Conservation (phyloP, 2,888 invertebrate species). For the Dorcus hopei region DNA sequence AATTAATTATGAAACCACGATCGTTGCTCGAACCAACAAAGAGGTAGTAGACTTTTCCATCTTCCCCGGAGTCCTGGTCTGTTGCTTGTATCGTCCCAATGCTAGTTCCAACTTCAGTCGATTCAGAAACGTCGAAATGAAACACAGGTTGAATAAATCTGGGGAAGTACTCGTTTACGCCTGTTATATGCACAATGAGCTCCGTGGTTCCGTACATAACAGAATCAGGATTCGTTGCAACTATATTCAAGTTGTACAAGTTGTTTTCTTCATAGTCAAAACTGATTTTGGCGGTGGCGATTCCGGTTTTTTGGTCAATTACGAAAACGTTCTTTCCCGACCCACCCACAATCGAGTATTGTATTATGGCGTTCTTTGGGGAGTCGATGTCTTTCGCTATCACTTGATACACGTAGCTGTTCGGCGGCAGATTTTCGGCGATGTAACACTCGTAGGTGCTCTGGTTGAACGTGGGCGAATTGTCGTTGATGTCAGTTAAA, state of each 20-base stretch:
- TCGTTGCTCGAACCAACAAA: slow-evolving; percentile 91
- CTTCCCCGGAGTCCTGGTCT: slow-evolving; percentile 84
- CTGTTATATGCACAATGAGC: slow-evolving; percentile 73
- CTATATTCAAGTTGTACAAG: slow-evolving; percentile 69
- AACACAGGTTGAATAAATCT: slow-evolving; percentile 86
- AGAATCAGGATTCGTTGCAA: slow-evolving; percentile 85
- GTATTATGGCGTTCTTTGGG: slow-evolving; percentile 79
- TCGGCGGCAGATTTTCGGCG: slow-evolving; percentile 76
- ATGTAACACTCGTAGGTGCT: slow-evolving; percentile 73
- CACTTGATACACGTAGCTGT: slow-evolving; percentile 72
- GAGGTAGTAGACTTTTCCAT: slow-evolving; percentile 87
- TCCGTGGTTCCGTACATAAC: slow-evolving; percentile 72
- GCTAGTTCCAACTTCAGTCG: slow-evolving; percentile 78
- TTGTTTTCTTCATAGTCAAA: slow-evolving; percentile 88
- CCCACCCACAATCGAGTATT: slow-evolving; percentile 77
- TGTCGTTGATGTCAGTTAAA: slow-evolving; percentile 90
- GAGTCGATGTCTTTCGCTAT: slow-evolving; percentile 83
- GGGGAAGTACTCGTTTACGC: slow-evolving; percentile 86
- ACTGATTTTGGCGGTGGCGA: slow-evolving; percentile 68
- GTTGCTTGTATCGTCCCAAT: slow-evolving; percentile 86
- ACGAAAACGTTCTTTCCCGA: slow-evolving; percentile 71
- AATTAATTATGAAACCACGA: slow-evolving; percentile 82
- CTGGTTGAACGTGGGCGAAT: slow-evolving; percentile 83
- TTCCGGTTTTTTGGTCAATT: slow-evolving; percentile 74
- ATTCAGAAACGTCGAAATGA: slow-evolving; percentile 90